Percentiles rank a stretch among this genome's conserved stretches.
Evolutionary conservation across 2,888 invertebrate genomes (phyloP).

Genomic region (Noctua fimbriata): DNA sequence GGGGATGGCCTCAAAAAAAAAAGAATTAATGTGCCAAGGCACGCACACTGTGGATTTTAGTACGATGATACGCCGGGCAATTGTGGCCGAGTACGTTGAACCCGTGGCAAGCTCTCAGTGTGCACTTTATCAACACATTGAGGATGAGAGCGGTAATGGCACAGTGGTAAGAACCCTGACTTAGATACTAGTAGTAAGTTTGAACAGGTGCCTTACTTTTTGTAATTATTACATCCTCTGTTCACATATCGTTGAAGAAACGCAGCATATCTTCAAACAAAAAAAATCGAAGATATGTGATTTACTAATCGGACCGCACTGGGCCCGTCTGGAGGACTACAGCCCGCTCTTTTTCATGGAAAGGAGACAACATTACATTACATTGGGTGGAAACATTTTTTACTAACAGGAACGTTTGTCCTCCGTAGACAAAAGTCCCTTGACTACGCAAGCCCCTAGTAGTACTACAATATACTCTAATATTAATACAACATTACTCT

Average conservation of each 20-base stretch:
- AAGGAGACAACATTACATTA: neutral
- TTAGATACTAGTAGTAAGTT: neutral
- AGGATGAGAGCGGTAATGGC: neutral
- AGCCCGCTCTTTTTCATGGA: neutral
- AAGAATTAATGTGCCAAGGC: neutral
- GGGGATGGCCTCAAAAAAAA: neutral
- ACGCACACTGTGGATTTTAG: neutral
- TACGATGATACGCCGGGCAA: neutral
- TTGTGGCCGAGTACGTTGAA: neutral
- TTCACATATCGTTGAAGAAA: neutral
- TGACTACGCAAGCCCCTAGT: neutral
- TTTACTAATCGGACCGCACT: neutral
- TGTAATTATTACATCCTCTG: neutral
- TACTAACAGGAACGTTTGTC: neutral
- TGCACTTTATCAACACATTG: neutral
- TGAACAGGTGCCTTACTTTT: neutral
- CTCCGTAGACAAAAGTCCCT: neutral
- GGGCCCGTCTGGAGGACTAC: neutral
- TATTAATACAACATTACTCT: slow-evolving; percentile 32
- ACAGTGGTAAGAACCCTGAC: neutral
- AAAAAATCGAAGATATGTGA: neutral
- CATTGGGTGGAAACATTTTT: neutral
- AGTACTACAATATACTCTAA: slow-evolving; percentile 30
- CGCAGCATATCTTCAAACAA: neutral
- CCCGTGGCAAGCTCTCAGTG: neutral